Percentiles rank a stretch among this genome's conserved stretches.
phyloP scores from a whole-genome alignment of 92 coral and sea anemone species.

The Galaxea fascicularis region DNA sequence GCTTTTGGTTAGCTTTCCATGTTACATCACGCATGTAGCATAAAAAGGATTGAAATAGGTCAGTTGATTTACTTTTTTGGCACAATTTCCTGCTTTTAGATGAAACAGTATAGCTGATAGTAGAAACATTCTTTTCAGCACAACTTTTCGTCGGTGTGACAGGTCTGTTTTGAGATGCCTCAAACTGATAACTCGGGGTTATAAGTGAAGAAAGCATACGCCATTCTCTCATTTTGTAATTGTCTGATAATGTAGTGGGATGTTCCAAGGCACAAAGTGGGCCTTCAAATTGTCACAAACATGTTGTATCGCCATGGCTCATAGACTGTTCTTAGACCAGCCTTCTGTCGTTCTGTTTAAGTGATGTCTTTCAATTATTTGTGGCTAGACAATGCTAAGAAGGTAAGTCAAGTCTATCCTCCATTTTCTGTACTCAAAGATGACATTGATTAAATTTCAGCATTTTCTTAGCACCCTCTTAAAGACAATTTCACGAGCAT shows the following conservation, averaged over 20 bases:
- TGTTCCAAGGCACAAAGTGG: background rate
- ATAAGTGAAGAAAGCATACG: background rate
- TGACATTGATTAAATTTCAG: background rate
- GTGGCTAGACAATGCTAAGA: background rate
- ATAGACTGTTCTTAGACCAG: background rate
- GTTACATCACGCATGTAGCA: background rate
- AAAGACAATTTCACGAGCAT: background rate
- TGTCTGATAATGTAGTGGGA: background rate
- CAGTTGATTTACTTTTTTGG: too few species aligned
- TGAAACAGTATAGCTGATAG: constrained; percentile 7
- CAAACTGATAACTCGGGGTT: constrained; percentile 18
- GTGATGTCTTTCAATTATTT: background rate
- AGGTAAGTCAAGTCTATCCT: background rate
- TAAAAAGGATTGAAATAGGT: too few species aligned
- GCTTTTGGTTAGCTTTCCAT: background rate
- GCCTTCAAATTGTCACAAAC: background rate
- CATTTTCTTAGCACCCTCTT: background rate
- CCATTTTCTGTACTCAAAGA: background rate
- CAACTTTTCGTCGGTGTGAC: constrained; percentile 10
- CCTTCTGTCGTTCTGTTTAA: background rate
- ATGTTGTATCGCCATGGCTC: background rate
- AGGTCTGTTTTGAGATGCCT: constrained; percentile 13
- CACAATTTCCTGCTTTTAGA: background rate
- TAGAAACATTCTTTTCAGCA: constrained; percentile 13
- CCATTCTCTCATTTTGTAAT: background rate